Base-by-base conservation (phyloP, 1,140 invertebrate genomes). In the Drosophila sulfurigaster region DNA sequence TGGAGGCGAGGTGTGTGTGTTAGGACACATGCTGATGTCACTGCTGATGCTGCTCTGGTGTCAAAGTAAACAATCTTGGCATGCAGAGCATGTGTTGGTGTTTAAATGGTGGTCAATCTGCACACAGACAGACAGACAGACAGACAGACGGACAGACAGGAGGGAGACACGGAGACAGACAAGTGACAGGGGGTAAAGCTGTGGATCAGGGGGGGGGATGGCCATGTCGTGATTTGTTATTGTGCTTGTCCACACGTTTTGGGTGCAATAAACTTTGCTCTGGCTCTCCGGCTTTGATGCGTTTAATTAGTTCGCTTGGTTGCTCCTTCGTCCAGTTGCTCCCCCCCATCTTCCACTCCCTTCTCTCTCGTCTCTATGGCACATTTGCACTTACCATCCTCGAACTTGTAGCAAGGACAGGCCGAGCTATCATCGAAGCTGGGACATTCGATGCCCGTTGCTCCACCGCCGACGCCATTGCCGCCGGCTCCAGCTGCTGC, bases 401-500 rank as follows among this genome's bases (percentile, higher is more conserved):
- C 96, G 91, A 98, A 97, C 93, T 96, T 96, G 94, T 98, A 98
- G 93, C 97, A 98, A 0, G 97, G 96, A 93, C 97, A 98, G 77
- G 95, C 95, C 11, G 96, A 95, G 89, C 95, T 96, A 76, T 95
- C 95, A 75, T 95, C 93, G 78, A 95, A 94, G 78, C 94, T 95
- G 43, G 96, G 96, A 88, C 96, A 97, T 66, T 94, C 93, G 41
- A 93, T 93, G 71, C 83, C 82, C 1, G 79, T 69, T 65, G 77
- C 80, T 32, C 74, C 82, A 4, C 54, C 79, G 1, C 57, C 63
- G 8, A 52, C 64, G 1, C 60, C 63, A 7, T n/a, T 56, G 7
- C 11, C 64, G 10, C 46, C 45, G 62, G 45, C 64, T 15, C 13
- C 62, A 45, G 49, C 49, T 28, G 20, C 20, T 15, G 48, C 49